Evolutionary conservation across 2,888 invertebrate species (phyloP).

Genomic region (Exocentrus adspersus): DNA sequence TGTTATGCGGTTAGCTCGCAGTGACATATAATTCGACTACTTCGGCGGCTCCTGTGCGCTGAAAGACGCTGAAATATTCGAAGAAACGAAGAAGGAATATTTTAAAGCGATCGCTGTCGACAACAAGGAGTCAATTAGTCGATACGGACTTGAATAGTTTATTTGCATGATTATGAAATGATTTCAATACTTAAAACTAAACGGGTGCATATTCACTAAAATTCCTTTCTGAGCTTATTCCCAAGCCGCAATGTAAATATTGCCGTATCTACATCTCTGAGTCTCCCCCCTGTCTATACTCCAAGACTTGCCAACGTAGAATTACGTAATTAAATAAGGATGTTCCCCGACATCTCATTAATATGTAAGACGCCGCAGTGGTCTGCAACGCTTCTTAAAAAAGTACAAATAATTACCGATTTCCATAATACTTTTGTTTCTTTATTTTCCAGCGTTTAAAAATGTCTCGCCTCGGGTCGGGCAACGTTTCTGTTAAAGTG

Average conservation of each 20-base stretch:
- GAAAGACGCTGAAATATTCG: neutral
- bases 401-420: neutral
- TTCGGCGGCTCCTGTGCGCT: neutral
- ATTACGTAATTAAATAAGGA: slow-evolving; percentile 3
- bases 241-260: no score
- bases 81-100: neutral
- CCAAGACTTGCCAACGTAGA: neutral
- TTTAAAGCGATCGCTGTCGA: no score
- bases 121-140: no score
- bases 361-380: neutral
- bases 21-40: neutral
- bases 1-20: neutral
- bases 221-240: no score
- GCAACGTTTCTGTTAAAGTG: neutral
- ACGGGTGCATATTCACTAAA: no score
- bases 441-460: neutral
- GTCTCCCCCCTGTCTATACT: neutral
- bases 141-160: no score
- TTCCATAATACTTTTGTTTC: neutral
- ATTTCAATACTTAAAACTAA: no score
- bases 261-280: neutral
- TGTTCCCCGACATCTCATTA: neutral
- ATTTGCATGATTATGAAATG: no score
- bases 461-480: neutral
- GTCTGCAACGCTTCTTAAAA: neutral